These are phyloP conservation scores for Rattus norvegicus DNA, from an alignment of 2,113 vertebrate species.

Conservation along the genomic window DNA sequence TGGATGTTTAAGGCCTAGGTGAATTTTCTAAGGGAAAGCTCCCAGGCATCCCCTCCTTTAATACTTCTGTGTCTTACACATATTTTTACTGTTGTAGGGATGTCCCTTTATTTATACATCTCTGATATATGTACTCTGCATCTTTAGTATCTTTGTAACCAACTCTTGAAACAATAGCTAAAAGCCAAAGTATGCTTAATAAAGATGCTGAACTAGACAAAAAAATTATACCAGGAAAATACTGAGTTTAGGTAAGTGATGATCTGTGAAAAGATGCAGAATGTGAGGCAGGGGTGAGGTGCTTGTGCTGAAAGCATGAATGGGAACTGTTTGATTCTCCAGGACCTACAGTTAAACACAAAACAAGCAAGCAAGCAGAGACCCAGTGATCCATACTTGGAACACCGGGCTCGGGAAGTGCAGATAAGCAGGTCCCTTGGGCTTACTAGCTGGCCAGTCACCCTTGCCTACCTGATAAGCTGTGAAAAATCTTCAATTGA, in stretches of 20 bases:
- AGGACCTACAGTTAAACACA: background rate
- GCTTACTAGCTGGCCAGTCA: too few species aligned
- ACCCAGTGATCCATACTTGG: background rate
- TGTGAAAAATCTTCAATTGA: background rate
- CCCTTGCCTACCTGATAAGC: background rate
- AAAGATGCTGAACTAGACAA: constrained; percentile 16
- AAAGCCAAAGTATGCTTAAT: constrained; percentile 1
- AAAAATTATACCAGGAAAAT: constrained; percentile 32
- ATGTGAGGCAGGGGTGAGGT: background rate
- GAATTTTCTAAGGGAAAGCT: background rate
- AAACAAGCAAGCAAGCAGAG: too few species aligned
- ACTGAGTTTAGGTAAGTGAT: background rate
- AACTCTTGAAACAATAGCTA: background rate
- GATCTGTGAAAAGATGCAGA: background rate
- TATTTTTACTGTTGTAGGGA: background rate
- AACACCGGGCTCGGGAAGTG: background rate
- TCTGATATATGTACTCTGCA: background rate
- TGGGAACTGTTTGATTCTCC: background rate
- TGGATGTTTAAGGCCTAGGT: background rate
- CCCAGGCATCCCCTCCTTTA: background rate
- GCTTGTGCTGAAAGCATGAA: background rate
- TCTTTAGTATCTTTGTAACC: background rate
- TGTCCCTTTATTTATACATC: background rate
- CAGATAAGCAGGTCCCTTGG: background rate
- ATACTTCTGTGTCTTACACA: background rate